Evolutionary conservation across 1,140 invertebrate genomes (phyloP).

Genomic region (Hermetia illucens): DNA sequence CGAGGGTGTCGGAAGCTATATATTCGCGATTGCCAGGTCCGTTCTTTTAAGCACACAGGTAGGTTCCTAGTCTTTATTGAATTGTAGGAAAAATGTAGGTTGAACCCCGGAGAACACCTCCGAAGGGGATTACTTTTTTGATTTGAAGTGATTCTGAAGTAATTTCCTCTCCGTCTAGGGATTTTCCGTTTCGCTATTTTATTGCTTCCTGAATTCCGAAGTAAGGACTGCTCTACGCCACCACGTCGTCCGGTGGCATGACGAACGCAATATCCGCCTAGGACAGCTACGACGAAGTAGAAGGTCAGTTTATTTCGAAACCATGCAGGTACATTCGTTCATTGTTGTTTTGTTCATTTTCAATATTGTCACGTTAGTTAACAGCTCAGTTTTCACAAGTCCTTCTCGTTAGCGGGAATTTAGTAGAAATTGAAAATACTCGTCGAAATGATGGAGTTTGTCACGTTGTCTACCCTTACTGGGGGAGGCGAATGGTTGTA

Average conservation of each 20-base stretch:
- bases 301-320: too few relatives aligned
- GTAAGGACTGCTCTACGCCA: slow-evolving; percentile 72
- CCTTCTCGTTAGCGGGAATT: too few relatives aligned
- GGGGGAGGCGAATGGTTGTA: too few relatives aligned
- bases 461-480: too few relatives aligned
- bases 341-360: too few relatives aligned
- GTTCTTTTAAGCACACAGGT: slow-evolving; percentile 62
- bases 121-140: background rate
- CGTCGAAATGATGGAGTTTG: too few relatives aligned
- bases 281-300: slow-evolving; percentile 42
- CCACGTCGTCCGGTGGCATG: slow-evolving; percentile 66
- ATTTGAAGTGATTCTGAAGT: background rate
- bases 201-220: slow-evolving; percentile 86
- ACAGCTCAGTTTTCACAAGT: too few relatives aligned
- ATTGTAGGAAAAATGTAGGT: background rate
- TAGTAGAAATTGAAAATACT: too few relatives aligned
- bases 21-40: slow-evolving; percentile 55
- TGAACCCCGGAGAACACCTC: background rate
- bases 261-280: slow-evolving; percentile 43
- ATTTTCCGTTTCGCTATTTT: slow-evolving; percentile 73
- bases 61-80: background rate
- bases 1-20: slow-evolving; percentile 37
- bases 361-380: too few relatives aligned
- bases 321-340: too few relatives aligned
- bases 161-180: slow-evolving; percentile 34